Evolutionary conservation across 35 echinoderm and acorn worm species (phyloP), one percentile per base, ranked within the genome.

Genomic region (Nesometra sesokonis): DNA sequence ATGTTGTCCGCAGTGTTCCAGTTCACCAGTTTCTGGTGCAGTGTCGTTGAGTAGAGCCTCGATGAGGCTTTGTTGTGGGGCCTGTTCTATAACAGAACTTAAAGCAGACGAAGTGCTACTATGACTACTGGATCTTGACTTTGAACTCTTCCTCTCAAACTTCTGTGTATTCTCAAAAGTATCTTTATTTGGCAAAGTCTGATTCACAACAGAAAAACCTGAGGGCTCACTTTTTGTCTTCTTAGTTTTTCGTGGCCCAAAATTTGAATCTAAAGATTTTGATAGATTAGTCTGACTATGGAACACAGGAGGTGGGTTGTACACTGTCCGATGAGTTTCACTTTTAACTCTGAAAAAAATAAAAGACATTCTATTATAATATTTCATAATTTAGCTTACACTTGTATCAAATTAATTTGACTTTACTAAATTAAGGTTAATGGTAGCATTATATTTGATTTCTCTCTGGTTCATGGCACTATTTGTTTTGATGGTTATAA

Each of bases 1-100:
- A 57, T 90, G 35, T 80, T 79, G 32, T 46, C 80, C 31, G 77
- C 81, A 0, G 88, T 47, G 23, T 76, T 86, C 38, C 78, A 77
- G 31, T 86, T 85, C 13, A 82, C 80, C 30, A 36, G 77, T 30
- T 57, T 76, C 9, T 80, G 27, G 32, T 9, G 57, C 21, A 23
- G n/a, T 11, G 34, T 80, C 19, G 32, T 17, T 31, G 21, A 36
- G 34, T 36, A 78, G 35, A 13, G 33, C 57, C 23, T 35, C 34
- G 35, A 87, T 46, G 21, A 86, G 35, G 82, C 52, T 67, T 27
- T 67, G 52, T 27, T 67, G 52, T 27, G 52, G 52, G 23, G 52
- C 52, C 38, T 43, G 38, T 67, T 67, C 52, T 67, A 67, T 2
- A 5, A 67, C 7, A 17, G 52, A 17, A 27, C 52, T 67, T 17